Evolutionary conservation across 2,888 invertebrate species (phyloP).

Genomic region (Ommatoiulus sabulosus): DNA sequence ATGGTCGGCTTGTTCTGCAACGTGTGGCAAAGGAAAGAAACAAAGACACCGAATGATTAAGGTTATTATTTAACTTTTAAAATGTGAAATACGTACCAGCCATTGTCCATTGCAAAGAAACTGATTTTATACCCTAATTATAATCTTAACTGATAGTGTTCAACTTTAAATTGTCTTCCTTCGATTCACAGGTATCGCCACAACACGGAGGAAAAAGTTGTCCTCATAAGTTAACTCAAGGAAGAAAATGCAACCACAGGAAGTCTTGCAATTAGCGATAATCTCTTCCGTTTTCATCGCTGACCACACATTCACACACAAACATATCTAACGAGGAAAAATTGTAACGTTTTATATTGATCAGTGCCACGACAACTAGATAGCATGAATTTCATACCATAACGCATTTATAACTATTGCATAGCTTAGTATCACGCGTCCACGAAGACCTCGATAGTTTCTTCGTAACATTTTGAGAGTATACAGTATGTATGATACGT

Average conservation of each 20-base stretch:
- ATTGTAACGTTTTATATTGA: slow-evolving; percentile 20
- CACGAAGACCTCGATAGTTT: neutral
- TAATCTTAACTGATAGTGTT: too few relatives aligned
- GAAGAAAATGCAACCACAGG: neutral
- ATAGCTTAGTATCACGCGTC: neutral
- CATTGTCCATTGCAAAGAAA: too few relatives aligned
- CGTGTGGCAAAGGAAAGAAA: slow-evolving; percentile 82
- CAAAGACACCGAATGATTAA: slow-evolving; percentile 75
- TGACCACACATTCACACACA: neutral
- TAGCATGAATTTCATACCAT: slow-evolving; percentile 9
- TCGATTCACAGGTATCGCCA: slow-evolving; percentile 1
- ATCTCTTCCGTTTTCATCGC: too few relatives aligned
- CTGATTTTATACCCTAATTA: too few relatives aligned
- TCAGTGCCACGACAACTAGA: neutral
- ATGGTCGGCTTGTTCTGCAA: slow-evolving; percentile 84
- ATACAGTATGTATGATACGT: neutral
- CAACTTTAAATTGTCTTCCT: neutral
- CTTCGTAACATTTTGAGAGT: neutral
- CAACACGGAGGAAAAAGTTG: slow-evolving; percentile 45
- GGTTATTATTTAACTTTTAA: slow-evolving; percentile 66
- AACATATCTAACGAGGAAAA: slow-evolving; percentile 22
- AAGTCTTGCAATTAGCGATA: slow-evolving; percentile 17
- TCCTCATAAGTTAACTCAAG: neutral
- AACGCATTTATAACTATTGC: neutral
- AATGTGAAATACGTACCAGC: too few relatives aligned